Conservation (phyloP, 2,113 vertebrate species). For the Cromileptes altivelis region DNA sequence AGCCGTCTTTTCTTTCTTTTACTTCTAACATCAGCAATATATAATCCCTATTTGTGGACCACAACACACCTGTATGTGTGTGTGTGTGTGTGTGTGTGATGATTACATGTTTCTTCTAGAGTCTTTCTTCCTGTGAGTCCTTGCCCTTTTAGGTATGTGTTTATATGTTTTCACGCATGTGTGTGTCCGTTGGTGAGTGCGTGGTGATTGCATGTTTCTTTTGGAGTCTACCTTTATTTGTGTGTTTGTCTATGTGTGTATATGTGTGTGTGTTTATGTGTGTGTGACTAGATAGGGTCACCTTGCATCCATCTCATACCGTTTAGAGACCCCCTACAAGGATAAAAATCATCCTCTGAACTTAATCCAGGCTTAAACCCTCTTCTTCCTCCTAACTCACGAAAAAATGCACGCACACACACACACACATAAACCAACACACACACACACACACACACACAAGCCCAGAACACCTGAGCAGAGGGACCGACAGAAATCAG, state of each 20-base stretch:
- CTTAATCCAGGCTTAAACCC: constrained; percentile 83
- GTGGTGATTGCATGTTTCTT: constrained; percentile 52
- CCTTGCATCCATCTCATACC: constrained; percentile 81
- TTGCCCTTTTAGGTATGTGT: constrained; percentile 30
- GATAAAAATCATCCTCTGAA: constrained; percentile 85
- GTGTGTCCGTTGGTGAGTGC: constrained; percentile 25
- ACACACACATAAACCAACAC: constrained; percentile 15
- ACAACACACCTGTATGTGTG: constrained; percentile 64
- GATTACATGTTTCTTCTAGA: constrained; percentile 49
- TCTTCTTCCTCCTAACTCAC: constrained; percentile 71
- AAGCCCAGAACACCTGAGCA: constrained; percentile 36
- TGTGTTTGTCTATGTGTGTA: constrained; percentile 46
- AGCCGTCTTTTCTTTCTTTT: constrained; percentile 69
- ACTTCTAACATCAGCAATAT: constrained; percentile 83
- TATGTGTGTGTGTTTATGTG: constrained; percentile 28
- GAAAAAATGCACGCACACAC: constrained; percentile 30
- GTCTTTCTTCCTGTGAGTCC: constrained; percentile 33
- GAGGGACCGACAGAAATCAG: constrained; percentile 29
- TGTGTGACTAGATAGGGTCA: constrained; percentile 76
- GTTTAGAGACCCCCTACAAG: constrained; percentile 83
- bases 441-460: constrained; percentile 23
- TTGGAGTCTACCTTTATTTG: not conserved
- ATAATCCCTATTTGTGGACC: constrained; percentile 73
- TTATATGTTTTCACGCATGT: constrained; percentile 25
- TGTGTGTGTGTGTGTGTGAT: constrained; percentile 44